phyloP scores from a whole-genome alignment of 2,113 vertebrate genomes.

The Pyxicephalus adspersus region DNA sequence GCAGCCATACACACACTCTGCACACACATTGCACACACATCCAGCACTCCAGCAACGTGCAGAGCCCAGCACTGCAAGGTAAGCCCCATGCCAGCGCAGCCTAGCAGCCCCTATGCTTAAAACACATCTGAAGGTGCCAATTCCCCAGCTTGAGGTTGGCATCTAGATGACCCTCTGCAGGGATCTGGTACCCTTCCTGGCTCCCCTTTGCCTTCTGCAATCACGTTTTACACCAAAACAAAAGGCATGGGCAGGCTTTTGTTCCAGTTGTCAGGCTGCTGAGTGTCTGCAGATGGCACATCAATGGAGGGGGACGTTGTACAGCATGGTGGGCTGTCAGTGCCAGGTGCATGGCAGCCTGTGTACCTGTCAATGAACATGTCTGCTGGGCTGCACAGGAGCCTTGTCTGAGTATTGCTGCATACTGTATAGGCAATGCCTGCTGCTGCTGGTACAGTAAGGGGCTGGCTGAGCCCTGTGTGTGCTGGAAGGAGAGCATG shows the following conservation, averaged over 20 bases:
- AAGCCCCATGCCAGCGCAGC: background rate
- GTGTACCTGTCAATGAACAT: too few species aligned
- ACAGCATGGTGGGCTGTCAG: background rate
- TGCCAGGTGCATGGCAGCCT: background rate
- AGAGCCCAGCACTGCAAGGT: background rate
- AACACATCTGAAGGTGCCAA: background rate
- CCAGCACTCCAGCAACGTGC: conserved; percentile 20
- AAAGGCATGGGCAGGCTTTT: conserved; percentile 8
- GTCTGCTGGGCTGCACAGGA: too few species aligned
- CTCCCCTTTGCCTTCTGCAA: background rate
- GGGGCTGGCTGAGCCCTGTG: too few species aligned
- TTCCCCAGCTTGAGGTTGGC: background rate
- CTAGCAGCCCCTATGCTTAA: background rate
- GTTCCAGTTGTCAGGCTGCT: conserved; percentile 21
- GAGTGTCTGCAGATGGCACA: background rate
- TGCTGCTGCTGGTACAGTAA: too few species aligned
- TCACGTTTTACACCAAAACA: conserved; percentile 9
- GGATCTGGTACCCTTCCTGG: background rate
- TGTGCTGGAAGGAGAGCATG: too few species aligned
- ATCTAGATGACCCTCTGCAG: conserved; percentile 8
- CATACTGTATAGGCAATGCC: too few species aligned
- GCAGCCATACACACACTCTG: background rate
- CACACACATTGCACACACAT: conserved; percentile 31
- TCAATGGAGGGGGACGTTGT: background rate
- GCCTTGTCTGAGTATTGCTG: too few species aligned